A percentile compares a stretch with the other conserved stretches of the same genome.
Conservation (phyloP, 1,140 invertebrate species). For the Batillaria attramentaria region DNA sequence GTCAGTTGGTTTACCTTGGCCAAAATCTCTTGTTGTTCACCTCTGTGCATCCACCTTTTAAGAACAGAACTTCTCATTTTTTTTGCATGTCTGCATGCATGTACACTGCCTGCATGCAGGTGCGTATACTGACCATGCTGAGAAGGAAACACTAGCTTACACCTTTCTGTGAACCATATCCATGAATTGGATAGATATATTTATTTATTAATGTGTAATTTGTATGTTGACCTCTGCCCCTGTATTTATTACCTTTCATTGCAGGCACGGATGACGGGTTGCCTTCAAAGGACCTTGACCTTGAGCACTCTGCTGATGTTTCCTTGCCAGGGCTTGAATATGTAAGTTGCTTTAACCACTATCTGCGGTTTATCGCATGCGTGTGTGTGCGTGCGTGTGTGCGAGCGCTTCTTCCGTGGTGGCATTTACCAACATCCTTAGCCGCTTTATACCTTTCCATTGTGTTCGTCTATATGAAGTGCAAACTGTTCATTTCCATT, state of each 20-base stretch:
- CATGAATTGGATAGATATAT: too few species aligned
- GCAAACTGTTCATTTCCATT: neutral
- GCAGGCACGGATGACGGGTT: constrained; percentile 43
- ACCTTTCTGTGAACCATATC: too few species aligned
- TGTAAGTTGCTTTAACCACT: constrained; percentile 12
- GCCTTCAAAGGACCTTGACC: constrained; percentile 11
- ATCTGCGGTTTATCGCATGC: neutral
- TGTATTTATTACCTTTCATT: constrained; percentile 24
- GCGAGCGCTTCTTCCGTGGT: neutral
- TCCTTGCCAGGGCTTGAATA: constrained; percentile 25
- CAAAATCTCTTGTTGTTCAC: too few species aligned
- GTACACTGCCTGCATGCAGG: too few species aligned
- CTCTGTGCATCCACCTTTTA: too few species aligned
- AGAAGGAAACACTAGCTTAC: too few species aligned
- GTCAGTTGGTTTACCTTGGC: too few species aligned
- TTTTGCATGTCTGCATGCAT: too few species aligned
- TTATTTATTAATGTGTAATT: neutral
- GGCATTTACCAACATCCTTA: neutral
- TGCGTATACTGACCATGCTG: too few species aligned
- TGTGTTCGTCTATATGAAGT: neutral
- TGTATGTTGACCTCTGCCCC: too few species aligned
- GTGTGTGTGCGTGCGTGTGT: constrained; percentile 14
- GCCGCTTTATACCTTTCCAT: neutral
- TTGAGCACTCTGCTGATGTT: constrained; percentile 24
- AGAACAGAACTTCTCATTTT: too few species aligned